Evolutionary conservation across 2,797 vertebrate species (phyloP), one percentile per base, ranked within the genome.

Genomic region (Manis pentadactyla): DNA sequence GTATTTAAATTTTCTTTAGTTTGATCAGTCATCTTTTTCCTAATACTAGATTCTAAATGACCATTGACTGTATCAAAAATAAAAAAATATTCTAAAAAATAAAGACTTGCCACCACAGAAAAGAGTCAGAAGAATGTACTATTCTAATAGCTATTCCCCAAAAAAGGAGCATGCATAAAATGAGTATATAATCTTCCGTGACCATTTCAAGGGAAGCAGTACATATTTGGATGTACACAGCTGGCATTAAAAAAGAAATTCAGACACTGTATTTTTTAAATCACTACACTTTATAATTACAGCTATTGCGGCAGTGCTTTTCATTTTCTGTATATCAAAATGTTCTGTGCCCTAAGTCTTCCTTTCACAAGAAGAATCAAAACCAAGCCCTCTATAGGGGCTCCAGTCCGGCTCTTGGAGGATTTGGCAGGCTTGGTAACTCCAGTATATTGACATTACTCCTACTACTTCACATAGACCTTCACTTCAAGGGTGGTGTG

Each of bases 81-180:
- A 9, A 66, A 95, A 95, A 86, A 94, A 69, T 63, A 91, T 73
- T 3, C 57, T 90, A 84, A 64, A 92, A 97, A 77, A 77, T 51
- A 42, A 96, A 78, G 51, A 81, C 11, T 0, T 55, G 46, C 46
- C 31, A 42, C 74, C 39, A 84, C 15, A 90, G 71, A 94, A 98
- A 92, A 94, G 2, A 90, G 42, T 92, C 46, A 90, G 57, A 96
- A 90, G 42, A 64, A 82, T 78, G 5, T 90, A 63, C 39, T 46
- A 46, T 46, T 46, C 46, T 21, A 91, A 78, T 29, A 37, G 15
- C 15, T 57, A 31, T 8, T 34, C 27, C 27, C 23, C 4, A 4
- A 25, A 78, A 69, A 84, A 87, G 15, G 21, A 74, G 23, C 42
- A 83, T 25, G 13, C 17, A 63, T 34, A 66, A 87, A 93, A 84